Conservation (phyloP, 2,113 vertebrate genomes). For the Lophochroa leadbeateri region DNA sequence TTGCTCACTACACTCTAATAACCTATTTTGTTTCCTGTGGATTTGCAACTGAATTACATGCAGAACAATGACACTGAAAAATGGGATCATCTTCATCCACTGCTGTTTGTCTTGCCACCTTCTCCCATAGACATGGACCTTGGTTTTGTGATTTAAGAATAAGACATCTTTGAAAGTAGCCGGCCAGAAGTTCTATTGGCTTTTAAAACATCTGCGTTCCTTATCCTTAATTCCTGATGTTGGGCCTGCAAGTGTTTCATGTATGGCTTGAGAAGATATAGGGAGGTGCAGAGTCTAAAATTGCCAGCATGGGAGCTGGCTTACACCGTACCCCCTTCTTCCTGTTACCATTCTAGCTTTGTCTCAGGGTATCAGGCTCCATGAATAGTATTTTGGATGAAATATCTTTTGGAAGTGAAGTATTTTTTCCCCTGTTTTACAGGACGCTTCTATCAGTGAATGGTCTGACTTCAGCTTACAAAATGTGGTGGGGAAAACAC, state of each 20-base stretch:
- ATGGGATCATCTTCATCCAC: neutral
- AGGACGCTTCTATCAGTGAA: neutral
- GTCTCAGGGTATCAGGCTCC: neutral
- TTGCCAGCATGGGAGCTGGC: neutral
- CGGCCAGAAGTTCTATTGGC: neutral
- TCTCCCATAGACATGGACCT: neutral
- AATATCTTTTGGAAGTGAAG: neutral
- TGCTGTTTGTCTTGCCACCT: neutral
- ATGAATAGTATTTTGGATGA: neutral
- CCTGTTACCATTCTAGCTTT: neutral
- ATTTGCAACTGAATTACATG: neutral
- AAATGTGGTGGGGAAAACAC: neutral
- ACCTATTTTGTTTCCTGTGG: neutral
- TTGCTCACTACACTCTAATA: neutral
- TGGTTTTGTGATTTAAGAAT: neutral
- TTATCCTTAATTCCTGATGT: neutral
- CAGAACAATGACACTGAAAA: neutral
- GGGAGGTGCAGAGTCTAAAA: neutral
- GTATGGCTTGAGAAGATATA: too few relatives aligned
- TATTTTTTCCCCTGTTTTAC: neutral
- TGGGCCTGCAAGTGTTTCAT: neutral
- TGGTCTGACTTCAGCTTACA: neutral
- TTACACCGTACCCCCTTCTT: accelerated
- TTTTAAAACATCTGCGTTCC: neutral
- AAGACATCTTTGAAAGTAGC: neutral